phyloP scores from a whole-genome alignment of 2,797 vertebrate genomes.

The Naso thynnoides region DNA sequence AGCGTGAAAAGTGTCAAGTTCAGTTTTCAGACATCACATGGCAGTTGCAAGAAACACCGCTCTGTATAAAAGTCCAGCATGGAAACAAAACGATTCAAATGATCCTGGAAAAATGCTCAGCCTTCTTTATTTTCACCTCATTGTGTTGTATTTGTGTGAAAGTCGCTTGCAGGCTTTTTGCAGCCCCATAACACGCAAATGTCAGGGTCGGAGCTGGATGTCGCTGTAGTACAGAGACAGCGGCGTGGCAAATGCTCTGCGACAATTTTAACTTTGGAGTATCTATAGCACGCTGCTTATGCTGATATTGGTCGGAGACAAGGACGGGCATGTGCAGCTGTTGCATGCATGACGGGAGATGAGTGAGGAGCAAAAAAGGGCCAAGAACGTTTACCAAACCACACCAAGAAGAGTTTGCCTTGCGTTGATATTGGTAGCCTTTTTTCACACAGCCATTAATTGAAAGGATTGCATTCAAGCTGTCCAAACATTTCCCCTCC shows the following conservation, averaged over 20 bases:
- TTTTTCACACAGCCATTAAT: slow-evolving; percentile 11
- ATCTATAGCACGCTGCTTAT: slow-evolving; percentile 47
- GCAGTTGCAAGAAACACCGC: background rate
- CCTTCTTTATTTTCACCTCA: background rate
- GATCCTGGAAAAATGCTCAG: background rate
- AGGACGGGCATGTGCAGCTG: slow-evolving; percentile 65
- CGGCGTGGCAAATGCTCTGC: slow-evolving; percentile 46
- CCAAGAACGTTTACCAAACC: background rate
- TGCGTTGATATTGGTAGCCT: background rate
- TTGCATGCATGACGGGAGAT: slow-evolving; percentile 25
- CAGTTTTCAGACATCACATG: background rate
- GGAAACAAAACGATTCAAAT: background rate
- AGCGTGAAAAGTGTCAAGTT: background rate
- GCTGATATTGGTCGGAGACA: slow-evolving; percentile 41
- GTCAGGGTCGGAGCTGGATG: slow-evolving; percentile 38
- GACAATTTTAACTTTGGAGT: slow-evolving; percentile 50
- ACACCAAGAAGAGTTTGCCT: slow-evolving; percentile 21
- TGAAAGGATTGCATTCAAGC: slow-evolving; percentile 15
- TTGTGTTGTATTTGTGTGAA: slow-evolving; percentile 7
- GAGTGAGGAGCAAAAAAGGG: slow-evolving; percentile 29
- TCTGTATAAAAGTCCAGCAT: background rate
- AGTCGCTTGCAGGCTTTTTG: slow-evolving; percentile 9
- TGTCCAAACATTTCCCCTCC: slow-evolving; percentile 32
- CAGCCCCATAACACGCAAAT: slow-evolving; percentile 11
- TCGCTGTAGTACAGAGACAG: slow-evolving; percentile 16